Evolutionary conservation across 2,113 vertebrate species (phyloP).

Genomic region (Pollachius pollachius): DNA sequence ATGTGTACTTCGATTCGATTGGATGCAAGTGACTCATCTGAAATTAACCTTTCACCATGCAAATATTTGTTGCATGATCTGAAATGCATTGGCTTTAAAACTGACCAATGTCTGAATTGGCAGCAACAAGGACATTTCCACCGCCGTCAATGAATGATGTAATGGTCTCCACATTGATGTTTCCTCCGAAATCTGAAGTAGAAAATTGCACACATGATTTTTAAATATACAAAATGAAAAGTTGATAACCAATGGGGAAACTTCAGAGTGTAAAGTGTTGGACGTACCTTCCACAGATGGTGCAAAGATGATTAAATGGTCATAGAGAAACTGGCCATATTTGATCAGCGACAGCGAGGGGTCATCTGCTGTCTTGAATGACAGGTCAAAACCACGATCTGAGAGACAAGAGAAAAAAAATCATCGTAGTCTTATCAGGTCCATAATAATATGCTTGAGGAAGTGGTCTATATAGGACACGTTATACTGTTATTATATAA

Average conservation of each 20-base stretch:
- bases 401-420: slow-evolving; percentile 12
- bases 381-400: slow-evolving; percentile 92
- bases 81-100: slow-evolving; percentile 2
- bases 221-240: not conserved
- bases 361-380: slow-evolving; percentile 92
- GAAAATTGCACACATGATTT: not conserved
- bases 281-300: slow-evolving; percentile 92
- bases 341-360: slow-evolving; percentile 91
- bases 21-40: no score
- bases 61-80: not conserved
- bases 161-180: slow-evolving; percentile 95
- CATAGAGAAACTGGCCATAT: slow-evolving; percentile 93
- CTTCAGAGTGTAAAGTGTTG: not conserved
- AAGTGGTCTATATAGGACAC: no score
- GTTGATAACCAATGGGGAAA: not conserved
- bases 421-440: not conserved
- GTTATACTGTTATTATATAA: no score
- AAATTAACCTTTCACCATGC: not conserved
- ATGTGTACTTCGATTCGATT: no score
- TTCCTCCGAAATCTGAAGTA: slow-evolving; percentile 93
- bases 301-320: slow-evolving; percentile 92
- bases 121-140: slow-evolving; percentile 90
- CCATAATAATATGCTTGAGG: not conserved
- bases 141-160: slow-evolving; percentile 93
- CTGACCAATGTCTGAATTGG: slow-evolving; percentile 92